A percentile compares a stretch with the other conserved stretches of the same genome.
phyloP scores from a whole-genome alignment of 53 echinoderm and acorn worm genomes.

The Stichopus horrens region DNA sequence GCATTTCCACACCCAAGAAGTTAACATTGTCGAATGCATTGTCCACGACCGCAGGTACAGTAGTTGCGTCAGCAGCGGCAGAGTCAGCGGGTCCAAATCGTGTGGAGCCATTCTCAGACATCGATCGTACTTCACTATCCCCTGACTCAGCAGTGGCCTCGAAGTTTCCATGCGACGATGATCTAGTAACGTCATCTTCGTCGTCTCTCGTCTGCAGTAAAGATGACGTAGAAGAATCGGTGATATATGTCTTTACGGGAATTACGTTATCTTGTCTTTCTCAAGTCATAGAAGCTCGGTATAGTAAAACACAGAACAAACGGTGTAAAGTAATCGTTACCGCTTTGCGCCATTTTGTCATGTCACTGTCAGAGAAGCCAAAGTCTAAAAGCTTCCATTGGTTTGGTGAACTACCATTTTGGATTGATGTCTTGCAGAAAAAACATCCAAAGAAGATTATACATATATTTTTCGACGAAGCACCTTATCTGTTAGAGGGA shows the following conservation, averaged over 20 bases:
- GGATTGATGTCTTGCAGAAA: neutral
- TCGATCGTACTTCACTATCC: too few species aligned
- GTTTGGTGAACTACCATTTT: neutral
- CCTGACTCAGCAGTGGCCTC: too few species aligned
- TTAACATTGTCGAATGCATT: too few species aligned
- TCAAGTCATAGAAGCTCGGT: neutral
- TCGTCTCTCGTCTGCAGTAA: neutral
- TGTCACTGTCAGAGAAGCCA: neutral
- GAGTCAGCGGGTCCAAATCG: too few species aligned
- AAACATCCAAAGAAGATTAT: neutral
- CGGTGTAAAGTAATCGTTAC: conserved; percentile 7
- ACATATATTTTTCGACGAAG: conserved; percentile 23
- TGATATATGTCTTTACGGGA: conserved; percentile 23
- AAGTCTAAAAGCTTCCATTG: neutral
- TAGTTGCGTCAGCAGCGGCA: neutral
- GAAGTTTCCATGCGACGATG: too few species aligned
- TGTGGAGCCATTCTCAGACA: neutral
- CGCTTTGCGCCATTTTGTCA: neutral
- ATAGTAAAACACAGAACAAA: neutral
- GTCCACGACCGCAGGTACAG: neutral
- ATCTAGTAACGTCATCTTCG: neutral
- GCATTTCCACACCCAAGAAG: too few species aligned
- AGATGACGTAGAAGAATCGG: neutral
- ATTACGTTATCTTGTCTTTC: neutral
- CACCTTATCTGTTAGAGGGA: neutral